Conservation (phyloP, 2,888 invertebrate genomes). For the Dasysyrphus albostriatus region DNA sequence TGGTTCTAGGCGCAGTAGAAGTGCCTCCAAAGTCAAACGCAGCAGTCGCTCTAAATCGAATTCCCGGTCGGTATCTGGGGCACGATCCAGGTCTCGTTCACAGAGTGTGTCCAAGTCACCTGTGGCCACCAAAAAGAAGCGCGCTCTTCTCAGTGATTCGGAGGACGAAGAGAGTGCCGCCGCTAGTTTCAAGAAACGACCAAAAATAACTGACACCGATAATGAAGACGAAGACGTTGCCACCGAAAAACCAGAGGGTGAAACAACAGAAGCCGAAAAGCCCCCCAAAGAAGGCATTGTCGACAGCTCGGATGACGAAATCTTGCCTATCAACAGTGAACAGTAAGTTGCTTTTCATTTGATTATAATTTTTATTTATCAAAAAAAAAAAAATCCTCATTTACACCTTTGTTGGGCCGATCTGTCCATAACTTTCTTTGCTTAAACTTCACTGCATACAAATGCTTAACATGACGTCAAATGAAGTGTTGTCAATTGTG, state of each 20-base stretch:
- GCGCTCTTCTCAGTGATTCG: slow-evolving; percentile 79
- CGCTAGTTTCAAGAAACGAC: slow-evolving; percentile 81
- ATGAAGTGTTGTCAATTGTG: no score
- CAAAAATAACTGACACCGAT: slow-evolving; percentile 86
- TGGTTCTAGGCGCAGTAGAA: slow-evolving; percentile 78
- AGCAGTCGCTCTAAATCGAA: slow-evolving; percentile 75
- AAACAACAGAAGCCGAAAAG: slow-evolving; percentile 77
- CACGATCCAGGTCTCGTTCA: slow-evolving; percentile 67
- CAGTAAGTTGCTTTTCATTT: slow-evolving; percentile 78
- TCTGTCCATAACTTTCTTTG: no score
- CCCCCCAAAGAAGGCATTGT: slow-evolving; percentile 80
- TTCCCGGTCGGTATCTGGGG: slow-evolving; percentile 62
- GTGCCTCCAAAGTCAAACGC: slow-evolving; percentile 77
- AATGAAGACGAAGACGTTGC: slow-evolving; percentile 84
- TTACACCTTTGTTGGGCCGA: no score
- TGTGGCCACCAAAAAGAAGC: slow-evolving; percentile 47
- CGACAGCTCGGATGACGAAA: slow-evolving; percentile 86
- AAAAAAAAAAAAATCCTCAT: no score
- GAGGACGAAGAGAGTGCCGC: slow-evolving; percentile 78
- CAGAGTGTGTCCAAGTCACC: slow-evolving; percentile 57
- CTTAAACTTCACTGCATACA: no score
- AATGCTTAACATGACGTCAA: no score
- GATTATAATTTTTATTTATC: background rate
- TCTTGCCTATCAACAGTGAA: slow-evolving; percentile 79
- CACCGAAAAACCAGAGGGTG: slow-evolving; percentile 74